Base-by-base conservation (phyloP, 2,113 vertebrate species). In the Ibidorhyncha struthersii region DNA sequence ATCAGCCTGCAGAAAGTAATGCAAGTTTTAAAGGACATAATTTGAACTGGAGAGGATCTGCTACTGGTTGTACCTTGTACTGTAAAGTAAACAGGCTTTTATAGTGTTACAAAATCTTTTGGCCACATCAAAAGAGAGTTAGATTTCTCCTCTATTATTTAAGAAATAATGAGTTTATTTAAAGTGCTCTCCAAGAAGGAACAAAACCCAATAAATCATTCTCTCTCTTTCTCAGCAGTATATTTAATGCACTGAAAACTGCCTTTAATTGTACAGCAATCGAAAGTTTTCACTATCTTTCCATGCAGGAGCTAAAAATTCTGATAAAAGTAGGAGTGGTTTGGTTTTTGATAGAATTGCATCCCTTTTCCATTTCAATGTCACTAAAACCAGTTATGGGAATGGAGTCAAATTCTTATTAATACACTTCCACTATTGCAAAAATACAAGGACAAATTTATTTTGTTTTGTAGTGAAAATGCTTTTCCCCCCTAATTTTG, bases 401-500 rank as follows among this genome's bases (percentile, higher is more conserved):
- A 89, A 77, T 10, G 22, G 11, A 90, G 71, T 81, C 90, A 38
- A 76, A 50, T 67, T 49, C 59, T 80, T 90, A 45, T 56, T 73
- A 67, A 81, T 86, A 26, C 36, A 84, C 56, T 90, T 84, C 67
- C 92, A 88, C 91, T 86, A 66, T 20, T 66, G 81, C 50, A 89
- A 71, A 96, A 97, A 96, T 61, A 38, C 62, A 91, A 36, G 52
- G 50, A 63, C 61, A 53, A 56, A 56, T 93, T 93, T 61, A 47
- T 89, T 95, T 93, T 91, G 73, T 81, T 93, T 89, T 72, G 45
- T 81, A 71, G n/a, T 34, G 26, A 59, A 91, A 81, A 86, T 22
- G 50, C 23, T 58, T 93, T 90, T 93, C 56, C 38, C 41, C 95
- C 83, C 83, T 97, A 88, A 93, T 93, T 93, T 97, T 81, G 94